These are phyloP conservation scores for Choristoneura fumiferana DNA, from an alignment of 1,140 invertebrate genomes.

Conservation along the genomic window DNA sequence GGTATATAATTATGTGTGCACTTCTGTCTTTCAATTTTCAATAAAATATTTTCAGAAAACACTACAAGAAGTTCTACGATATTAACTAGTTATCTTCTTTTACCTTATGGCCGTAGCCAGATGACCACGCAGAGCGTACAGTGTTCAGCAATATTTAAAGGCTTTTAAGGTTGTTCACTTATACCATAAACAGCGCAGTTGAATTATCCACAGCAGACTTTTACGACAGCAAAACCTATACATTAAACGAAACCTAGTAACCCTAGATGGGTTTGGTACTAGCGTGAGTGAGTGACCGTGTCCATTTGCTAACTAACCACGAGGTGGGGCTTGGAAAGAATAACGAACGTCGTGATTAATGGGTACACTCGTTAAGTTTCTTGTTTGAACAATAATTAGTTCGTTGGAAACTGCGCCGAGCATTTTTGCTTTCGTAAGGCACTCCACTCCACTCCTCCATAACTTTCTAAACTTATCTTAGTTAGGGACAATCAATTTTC, in stretches of 20 bases:
- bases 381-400: constrained; percentile 60
- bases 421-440: constrained; percentile 54
- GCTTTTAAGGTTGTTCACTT: no score
- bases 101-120: no score
- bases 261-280: not conserved
- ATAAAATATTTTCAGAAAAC: no score
- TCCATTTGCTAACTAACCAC: constrained; percentile 33
- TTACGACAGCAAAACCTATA: no score
- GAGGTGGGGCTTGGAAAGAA: constrained; percentile 25
- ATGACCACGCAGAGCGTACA: no score
- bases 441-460: constrained; percentile 64
- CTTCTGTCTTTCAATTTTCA: no score
- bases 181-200: no score
- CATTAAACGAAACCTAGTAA: not conserved
- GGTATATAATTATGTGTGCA: no score
- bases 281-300: not conserved
- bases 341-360: constrained; percentile 38
- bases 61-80: no score
- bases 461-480: constrained; percentile 73
- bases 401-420: constrained; percentile 47
- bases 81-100: no score
- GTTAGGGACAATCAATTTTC: constrained; percentile 74
- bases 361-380: constrained; percentile 37
- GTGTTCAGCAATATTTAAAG: no score
- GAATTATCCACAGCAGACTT: no score